Percentiles rank a stretch among this genome's conserved stretches.
phyloP scores from a whole-genome alignment of 2,888 invertebrate species.

The Hirtodrosophila cameraria region DNA sequence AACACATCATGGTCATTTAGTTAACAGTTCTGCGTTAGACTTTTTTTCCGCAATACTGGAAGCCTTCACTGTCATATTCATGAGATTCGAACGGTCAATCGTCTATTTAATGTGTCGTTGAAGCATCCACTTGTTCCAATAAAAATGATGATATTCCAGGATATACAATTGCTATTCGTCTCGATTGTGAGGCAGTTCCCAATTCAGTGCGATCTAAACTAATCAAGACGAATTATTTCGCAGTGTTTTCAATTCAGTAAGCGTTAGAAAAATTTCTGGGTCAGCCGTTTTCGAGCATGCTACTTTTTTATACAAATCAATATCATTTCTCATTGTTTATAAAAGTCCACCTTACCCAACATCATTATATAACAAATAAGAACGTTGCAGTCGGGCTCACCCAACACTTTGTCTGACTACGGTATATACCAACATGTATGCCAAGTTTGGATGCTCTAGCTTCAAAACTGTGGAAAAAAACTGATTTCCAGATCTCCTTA shows the following conservation, averaged over 20 bases:
- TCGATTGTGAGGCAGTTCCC: neutral
- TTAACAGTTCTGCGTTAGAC: too few relatives aligned
- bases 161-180: neutral
- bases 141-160: neutral
- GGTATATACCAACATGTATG: too few relatives aligned
- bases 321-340: neutral
- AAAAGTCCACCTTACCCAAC: neutral
- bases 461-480: too few relatives aligned
- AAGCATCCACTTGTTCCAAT: neutral
- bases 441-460: too few relatives aligned
- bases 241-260: neutral
- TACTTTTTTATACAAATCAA: neutral
- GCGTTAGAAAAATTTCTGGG: neutral
- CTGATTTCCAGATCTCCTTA: too few relatives aligned
- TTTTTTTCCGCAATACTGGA: too few relatives aligned
- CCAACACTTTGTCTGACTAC: too few relatives aligned
- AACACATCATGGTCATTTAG: too few relatives aligned
- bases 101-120: neutral
- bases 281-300: neutral
- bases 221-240: neutral
- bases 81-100: too few relatives aligned
- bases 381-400: too few relatives aligned
- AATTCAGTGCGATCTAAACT: neutral
- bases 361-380: neutral
- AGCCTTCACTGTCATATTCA: too few relatives aligned